phyloP scores from a whole-genome alignment of 53 echinoderm and acorn worm species.

The Actinopyga echinites region DNA sequence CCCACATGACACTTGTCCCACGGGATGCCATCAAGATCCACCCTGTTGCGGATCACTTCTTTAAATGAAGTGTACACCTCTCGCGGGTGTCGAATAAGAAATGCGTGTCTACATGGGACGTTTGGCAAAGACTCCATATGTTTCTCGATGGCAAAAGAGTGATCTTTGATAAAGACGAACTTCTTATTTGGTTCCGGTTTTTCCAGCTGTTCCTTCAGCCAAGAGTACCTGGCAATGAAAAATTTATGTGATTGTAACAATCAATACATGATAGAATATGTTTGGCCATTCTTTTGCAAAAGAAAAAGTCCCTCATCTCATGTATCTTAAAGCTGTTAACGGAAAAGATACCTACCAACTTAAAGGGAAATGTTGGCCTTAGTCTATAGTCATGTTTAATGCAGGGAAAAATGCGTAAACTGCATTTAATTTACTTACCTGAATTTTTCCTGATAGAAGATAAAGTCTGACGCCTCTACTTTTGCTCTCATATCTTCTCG shows the following conservation, averaged over 20 bases:
- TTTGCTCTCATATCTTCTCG: neutral
- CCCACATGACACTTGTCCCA: slow-evolving; percentile 1
- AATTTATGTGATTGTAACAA: too few species aligned
- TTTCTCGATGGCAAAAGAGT: neutral
- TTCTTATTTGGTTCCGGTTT: neutral
- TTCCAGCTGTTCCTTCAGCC: neutral
- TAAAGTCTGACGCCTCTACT: neutral
- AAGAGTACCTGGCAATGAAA: neutral
- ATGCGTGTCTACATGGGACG: neutral
- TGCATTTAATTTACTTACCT: neutral
- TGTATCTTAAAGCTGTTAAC: too few species aligned
- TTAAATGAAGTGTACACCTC: slow-evolving; percentile 2
- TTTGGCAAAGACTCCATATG: neutral
- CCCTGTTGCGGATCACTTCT: neutral
- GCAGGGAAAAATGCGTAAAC: too few species aligned
- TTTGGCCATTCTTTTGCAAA: too few species aligned
- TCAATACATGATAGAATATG: too few species aligned
- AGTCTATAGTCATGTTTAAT: too few species aligned
- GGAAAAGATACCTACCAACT: too few species aligned
- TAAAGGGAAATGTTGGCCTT: too few species aligned
- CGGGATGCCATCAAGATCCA: neutral
- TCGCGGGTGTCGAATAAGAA: slow-evolving; percentile 1
- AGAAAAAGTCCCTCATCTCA: too few species aligned
- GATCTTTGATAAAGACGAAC: slow-evolving; percentile 11
- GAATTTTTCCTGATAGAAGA: slow-evolving; percentile 3